Base-by-base conservation (phyloP, 37 sponge, comb jelly and placozoan genomes). In the Petrosia ficiformis region DNA sequence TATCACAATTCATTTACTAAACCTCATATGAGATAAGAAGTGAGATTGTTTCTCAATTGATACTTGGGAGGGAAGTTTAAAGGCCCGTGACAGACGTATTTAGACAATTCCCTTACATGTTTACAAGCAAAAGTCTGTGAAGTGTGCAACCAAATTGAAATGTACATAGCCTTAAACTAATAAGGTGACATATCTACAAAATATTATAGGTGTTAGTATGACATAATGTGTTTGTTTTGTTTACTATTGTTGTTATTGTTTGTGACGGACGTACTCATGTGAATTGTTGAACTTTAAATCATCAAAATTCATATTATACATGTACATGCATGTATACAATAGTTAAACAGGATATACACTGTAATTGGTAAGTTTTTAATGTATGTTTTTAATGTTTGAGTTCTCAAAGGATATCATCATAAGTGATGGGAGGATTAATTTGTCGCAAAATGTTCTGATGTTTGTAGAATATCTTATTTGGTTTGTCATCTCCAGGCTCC, bases 381-480 rank as follows among this genome's bases (percentile, higher is more conserved):
- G n/a, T n/a, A n/a, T n/a, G n/a, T n/a, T n/a, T n/a, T n/a, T n/a
- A n/a, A n/a, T n/a, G n/a, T n/a, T n/a, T n/a, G n/a, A n/a, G n/a
- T 48, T 16, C 58, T 25, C 24, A 72, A 28, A 30, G 19, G 8
- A 71, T 71, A 40, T 8, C 42, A 67, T 77, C 69, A 43, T 67
- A 77, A 16, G 52, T n/a, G 30, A 28, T 67, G 8, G 78, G 60
- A 34, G 69, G 56, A 36, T 11, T 44, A 56, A 69, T 57, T 31
- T 21, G 22, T 4, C 60, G 3, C 41, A 58, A 37, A 52, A 69
- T 52, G 39, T 56, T 56, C 32, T 1, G 41, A 3, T 19, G 30
- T 25, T 43, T 52, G 58, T 84, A 84, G 41, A 71, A 57, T 30
- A 77, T 68, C 42, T 77, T 77, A 39, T 84, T 71, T 68, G 36